phyloP scores from a whole-genome alignment of 2,113 vertebrate species.

The Leptobrachium ailaonicum region DNA sequence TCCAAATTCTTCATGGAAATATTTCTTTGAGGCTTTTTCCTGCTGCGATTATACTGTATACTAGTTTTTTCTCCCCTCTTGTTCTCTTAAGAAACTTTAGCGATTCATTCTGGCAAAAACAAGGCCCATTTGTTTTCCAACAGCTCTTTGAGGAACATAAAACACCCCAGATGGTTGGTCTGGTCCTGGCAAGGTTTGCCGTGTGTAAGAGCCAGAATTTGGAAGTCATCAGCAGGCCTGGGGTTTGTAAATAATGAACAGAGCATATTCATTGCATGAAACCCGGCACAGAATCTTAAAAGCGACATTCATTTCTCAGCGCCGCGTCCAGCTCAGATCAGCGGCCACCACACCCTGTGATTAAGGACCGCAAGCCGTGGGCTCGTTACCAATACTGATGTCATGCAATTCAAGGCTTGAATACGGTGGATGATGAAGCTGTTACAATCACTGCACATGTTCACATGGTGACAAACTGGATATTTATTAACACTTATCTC shows the following conservation, averaged over 20 bases:
- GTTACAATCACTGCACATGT: not conserved
- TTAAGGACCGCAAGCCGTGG: not conserved
- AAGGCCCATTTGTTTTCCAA: slow-evolving; percentile 33
- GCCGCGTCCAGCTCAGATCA: not conserved
- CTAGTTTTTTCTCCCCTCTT: not conserved
- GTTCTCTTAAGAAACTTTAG: not conserved
- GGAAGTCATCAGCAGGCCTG: slow-evolving; percentile 19
- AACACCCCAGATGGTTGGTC: slow-evolving; percentile 31
- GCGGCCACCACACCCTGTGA: not conserved
- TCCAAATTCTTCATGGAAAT: not conserved
- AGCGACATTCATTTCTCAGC: not conserved
- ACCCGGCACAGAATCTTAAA: not conserved
- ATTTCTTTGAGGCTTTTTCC: not conserved
- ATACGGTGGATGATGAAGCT: not conserved
- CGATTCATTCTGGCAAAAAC: slow-evolving; percentile 34
- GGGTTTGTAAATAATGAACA: slow-evolving; percentile 21
- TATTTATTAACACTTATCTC: too few species aligned
- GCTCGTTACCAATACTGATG: not conserved
- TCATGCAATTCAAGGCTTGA: not conserved
- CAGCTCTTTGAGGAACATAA: slow-evolving; percentile 25
- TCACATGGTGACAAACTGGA: too few species aligned
- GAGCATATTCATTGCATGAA: slow-evolving; percentile 13
- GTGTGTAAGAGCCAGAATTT: slow-evolving; percentile 1
- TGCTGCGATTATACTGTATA: not conserved
- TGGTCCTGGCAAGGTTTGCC: not conserved